These are phyloP conservation scores for Brotogeris chrysoptera DNA, from an alignment of 2,797 vertebrate species.

Conservation along the genomic window DNA sequence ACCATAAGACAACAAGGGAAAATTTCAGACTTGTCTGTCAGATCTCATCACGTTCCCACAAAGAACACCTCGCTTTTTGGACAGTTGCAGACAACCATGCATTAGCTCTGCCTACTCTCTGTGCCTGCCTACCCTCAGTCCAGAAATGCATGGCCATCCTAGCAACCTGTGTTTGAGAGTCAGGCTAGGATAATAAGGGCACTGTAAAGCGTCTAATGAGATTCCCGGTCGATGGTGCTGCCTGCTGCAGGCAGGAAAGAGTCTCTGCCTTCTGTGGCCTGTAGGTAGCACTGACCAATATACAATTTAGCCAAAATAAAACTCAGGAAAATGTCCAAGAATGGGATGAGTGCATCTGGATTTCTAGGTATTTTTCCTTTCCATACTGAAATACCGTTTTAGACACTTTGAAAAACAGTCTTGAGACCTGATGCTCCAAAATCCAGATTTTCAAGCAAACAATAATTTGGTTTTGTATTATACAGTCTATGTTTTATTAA, in stretches of 20 bases:
- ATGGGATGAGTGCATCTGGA: neutral
- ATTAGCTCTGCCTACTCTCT: neutral
- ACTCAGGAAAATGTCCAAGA: neutral
- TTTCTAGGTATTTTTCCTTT: neutral
- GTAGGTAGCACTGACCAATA: neutral
- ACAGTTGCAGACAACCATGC: neutral
- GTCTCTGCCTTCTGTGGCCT: neutral
- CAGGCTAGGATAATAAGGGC: neutral
- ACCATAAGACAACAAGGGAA: neutral
- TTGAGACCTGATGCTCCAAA: neutral
- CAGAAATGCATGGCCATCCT: neutral
- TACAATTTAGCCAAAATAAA: neutral
- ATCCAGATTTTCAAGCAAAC: neutral
- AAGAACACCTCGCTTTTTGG: neutral
- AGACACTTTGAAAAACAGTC: neutral
- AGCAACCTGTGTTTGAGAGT: neutral
- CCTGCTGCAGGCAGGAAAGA: neutral
- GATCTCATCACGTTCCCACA: neutral
- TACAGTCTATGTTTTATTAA: neutral
- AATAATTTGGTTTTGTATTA: neutral
- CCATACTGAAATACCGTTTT: neutral
- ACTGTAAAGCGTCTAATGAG: neutral
- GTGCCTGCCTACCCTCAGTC: no score
- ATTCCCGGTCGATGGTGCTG: neutral
- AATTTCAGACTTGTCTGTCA: neutral